Evolutionary conservation across 1,140 invertebrate species (phyloP).

Genomic region (Tyrophagus putrescentiae): DNA sequence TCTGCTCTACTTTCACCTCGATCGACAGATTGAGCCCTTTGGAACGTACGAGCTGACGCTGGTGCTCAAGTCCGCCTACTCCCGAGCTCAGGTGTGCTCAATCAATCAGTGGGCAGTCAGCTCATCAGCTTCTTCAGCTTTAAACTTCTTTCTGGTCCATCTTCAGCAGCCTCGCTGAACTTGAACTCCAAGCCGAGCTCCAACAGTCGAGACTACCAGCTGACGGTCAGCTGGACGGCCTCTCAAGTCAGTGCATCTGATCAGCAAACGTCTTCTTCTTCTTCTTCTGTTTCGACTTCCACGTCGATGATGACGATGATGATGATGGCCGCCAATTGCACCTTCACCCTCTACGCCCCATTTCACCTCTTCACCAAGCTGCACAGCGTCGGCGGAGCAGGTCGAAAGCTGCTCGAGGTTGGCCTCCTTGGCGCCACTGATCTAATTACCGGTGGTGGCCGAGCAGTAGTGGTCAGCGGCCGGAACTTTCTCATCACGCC

Average conservation of each 20-base stretch:
- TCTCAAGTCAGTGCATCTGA: no score
- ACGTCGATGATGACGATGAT: neutral
- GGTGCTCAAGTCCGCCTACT: neutral
- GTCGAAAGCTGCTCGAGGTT: neutral
- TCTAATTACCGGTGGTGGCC: neutral
- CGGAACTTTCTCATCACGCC: no score
- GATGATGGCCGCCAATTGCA: neutral
- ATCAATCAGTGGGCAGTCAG: slow-evolving; percentile 8
- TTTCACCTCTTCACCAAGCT: slow-evolving; percentile 3
- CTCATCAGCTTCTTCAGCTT: no score
- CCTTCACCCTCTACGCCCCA: neutral
- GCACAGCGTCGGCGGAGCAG: neutral
- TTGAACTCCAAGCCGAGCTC: neutral
- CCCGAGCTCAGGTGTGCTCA: neutral
- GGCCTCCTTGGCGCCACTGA: neutral
- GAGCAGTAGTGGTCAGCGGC: no score
- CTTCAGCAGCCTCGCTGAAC: neutral
- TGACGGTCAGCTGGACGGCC: neutral
- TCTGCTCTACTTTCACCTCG: neutral
- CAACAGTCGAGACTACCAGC: neutral
- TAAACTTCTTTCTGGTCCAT: no score
- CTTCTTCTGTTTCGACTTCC: neutral
- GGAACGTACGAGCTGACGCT: slow-evolving; percentile 1
- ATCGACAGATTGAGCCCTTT: slow-evolving; percentile 8
- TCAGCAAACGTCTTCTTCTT: no score